Evolutionary conservation across 2,113 vertebrate genomes (phyloP), one percentile per base, ranked within the genome.

Genomic region (Dipodomys ordii): DNA sequence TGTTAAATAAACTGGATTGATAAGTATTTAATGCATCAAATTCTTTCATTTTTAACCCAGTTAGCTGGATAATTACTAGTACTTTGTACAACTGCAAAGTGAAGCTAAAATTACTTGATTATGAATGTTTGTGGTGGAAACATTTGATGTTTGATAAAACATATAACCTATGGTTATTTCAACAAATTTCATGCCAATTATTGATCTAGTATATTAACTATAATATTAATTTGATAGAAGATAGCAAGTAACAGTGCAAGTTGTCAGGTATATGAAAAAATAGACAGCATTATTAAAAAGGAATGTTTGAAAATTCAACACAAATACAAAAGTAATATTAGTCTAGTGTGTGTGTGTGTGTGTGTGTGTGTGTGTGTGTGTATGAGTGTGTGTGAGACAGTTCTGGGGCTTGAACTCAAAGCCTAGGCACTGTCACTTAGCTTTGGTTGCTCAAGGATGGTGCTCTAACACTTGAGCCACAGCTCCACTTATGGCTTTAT

Each of bases 51-150:
- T 39, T 67, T 92, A 80, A 83, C 39, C 15, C 6, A 92, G 35
- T 4, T 77, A 85, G 44, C 20, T 79, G 7, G 71, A 71, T 64
- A 30, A 72, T 89, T 86, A 84, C 28, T 72, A 76, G 32, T 78
- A 94, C 92, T 94, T 62, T 90, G 16, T 64, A 44, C 74, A 92
- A 89, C 9, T 95, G 16, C 7, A 83, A 92, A 80, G 53, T 92
- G 83, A 97, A 83, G 67, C 53, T 97, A 95, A 83, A 97, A 95
- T 97, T 94, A 95, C 68, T 91, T 94, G 80, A 16, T 49, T 87
- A 67, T 82, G 92, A 91, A 97, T 77, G 96, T 80, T 96, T 96
- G 83, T 85, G 77, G 91, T 80, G 93, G 57, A 81, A 97, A 96
- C 90, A 93, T 49, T 97, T 49, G 0, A 3, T 95, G 62, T 89